These are phyloP conservation scores for Drosophila niveifrons DNA, from an alignment of 2,888 invertebrate genomes.

Conservation along the genomic window DNA sequence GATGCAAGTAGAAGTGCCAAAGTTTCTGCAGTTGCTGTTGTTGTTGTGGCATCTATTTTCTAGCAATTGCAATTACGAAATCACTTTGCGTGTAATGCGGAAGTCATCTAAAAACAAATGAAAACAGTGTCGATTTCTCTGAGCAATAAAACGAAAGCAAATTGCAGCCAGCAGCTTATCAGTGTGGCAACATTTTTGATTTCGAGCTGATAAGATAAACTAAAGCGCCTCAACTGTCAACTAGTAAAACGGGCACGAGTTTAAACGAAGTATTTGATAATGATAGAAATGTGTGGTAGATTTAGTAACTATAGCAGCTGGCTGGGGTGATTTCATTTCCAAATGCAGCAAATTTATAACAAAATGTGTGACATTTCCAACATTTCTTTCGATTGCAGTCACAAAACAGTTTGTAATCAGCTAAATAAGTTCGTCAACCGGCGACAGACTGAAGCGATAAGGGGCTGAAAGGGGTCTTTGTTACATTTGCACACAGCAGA, in stretches of 20 bases:
- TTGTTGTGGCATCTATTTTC: constrained; percentile 44
- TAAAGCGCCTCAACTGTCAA: constrained; percentile 1
- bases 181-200: constrained; percentile 35
- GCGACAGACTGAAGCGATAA: constrained; percentile 15
- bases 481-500: not conserved
- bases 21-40: constrained; percentile 13
- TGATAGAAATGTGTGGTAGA: not conserved
- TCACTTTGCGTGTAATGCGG: constrained; percentile 56
- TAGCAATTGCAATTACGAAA: constrained; percentile 65
- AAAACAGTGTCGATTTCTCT: constrained; percentile 9
- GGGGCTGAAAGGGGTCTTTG: constrained; percentile 14
- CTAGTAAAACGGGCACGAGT: constrained; percentile 19
- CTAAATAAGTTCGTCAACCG: constrained; percentile 21
- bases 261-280: constrained; percentile 1
- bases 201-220: constrained; percentile 56
- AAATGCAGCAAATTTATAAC: constrained; percentile 61
- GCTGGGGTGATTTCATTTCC: constrained; percentile 61
- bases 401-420: constrained; percentile 15
- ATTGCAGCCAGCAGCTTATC: constrained; percentile 39
- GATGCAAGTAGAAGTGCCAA: constrained; percentile 23
- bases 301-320: constrained; percentile 3
- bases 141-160: constrained; percentile 5
- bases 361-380: not conserved
- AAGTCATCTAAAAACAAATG: constrained; percentile 32
- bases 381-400: constrained; percentile 21